Conservation (phyloP, 2,113 vertebrate species). For the Eupsittula cactorum region DNA sequence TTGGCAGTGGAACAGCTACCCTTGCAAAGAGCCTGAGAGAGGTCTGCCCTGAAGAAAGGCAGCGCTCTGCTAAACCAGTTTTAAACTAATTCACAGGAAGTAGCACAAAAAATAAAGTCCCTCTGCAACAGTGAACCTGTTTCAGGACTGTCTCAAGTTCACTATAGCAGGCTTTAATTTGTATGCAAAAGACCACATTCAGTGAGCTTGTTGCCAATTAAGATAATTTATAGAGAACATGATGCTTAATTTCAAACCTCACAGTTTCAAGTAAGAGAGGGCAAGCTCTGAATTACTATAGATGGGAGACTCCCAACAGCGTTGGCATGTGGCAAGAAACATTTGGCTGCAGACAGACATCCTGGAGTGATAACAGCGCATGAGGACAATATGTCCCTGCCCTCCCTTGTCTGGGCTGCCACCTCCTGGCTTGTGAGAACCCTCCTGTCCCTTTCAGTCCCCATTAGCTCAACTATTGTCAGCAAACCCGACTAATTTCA, state of each 20-base stretch:
- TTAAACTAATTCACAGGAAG: neutral
- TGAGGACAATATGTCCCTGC: neutral
- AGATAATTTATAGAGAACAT: conserved; percentile 2
- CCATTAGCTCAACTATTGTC: neutral
- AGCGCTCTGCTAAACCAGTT: neutral
- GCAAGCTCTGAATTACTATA: neutral
- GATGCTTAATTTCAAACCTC: conserved; percentile 11
- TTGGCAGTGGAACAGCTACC: neutral
- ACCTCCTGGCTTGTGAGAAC: neutral
- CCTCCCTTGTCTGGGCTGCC: neutral
- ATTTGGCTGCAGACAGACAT: neutral
- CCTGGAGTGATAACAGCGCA: fast-evolving
- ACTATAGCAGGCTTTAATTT: neutral
- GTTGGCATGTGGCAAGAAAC: neutral
- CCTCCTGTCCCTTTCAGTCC: neutral
- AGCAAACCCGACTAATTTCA: neutral
- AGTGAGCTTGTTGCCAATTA: conserved; percentile 8
- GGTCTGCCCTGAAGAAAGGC: neutral
- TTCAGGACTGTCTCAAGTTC: neutral
- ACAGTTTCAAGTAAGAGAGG: neutral
- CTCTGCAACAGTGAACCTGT: neutral
- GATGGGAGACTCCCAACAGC: neutral
- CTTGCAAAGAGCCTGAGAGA: neutral
- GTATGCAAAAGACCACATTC: neutral
- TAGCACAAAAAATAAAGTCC: neutral